Evolutionary conservation across 2,888 invertebrate genomes (phyloP).

Genomic region (Cerastis rubricosa): DNA sequence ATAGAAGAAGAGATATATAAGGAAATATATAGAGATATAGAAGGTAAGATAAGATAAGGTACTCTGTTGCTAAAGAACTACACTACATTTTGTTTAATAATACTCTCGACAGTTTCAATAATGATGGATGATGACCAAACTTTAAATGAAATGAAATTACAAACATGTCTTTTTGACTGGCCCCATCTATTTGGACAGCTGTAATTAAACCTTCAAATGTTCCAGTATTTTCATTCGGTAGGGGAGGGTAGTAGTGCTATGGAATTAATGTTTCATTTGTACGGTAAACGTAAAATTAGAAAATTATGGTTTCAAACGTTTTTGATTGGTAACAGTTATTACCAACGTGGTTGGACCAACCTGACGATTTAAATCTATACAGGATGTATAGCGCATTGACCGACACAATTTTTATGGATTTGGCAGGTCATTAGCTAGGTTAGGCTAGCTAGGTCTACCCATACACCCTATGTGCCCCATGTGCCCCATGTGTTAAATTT

Average conservation of each 20-base stretch:
- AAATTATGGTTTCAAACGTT: neutral
- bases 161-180: too few relatives aligned
- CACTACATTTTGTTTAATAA: neutral
- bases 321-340: neutral
- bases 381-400: too few relatives aligned
- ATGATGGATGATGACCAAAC: neutral
- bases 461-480: too few relatives aligned
- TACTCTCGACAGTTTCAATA: neutral
- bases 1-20: too few relatives aligned
- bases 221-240: neutral
- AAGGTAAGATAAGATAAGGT: neutral
- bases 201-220: conserved; percentile 8
- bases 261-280: neutral
- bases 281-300: neutral
- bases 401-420: too few relatives aligned
- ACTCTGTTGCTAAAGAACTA: neutral
- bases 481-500: too few relatives aligned
- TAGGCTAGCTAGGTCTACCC: too few relatives aligned
- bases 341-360: neutral
- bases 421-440: too few relatives aligned
- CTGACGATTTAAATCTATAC: neutral
- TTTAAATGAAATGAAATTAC: conserved; percentile 5
- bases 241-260: neutral
- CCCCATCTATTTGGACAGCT: neutral
- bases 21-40: too few relatives aligned